These are phyloP conservation scores for Noctilio leporinus DNA, from an alignment of 2,113 vertebrate genomes.

Conservation along the genomic window DNA sequence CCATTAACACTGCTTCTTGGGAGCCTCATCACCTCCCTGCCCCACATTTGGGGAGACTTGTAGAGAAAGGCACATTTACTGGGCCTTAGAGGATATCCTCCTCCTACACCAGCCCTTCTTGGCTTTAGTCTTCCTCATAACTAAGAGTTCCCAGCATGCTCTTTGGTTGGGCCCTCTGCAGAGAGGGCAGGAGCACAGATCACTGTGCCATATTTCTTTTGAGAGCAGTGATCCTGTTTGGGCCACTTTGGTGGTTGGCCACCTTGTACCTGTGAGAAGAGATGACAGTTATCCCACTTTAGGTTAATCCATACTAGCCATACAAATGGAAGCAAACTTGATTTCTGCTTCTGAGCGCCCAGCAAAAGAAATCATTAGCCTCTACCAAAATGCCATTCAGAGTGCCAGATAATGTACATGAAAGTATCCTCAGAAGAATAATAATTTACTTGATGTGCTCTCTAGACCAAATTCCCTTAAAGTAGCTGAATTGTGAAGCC, in stretches of 20 bases:
- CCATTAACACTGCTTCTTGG: neutral
- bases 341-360: neutral
- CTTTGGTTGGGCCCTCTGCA: neutral
- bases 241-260: neutral
- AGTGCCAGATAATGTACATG: neutral
- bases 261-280: neutral
- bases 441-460: neutral
- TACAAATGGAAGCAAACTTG: neutral
- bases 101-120: neutral
- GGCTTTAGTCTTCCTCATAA: neutral
- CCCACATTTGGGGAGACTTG: neutral
- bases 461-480: neutral
- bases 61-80: neutral
- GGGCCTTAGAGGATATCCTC: neutral
- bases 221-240: neutral
- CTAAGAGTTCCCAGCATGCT: neutral
- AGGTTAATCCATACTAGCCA: neutral
- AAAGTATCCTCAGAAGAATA: neutral
- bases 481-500: conserved; percentile 12
- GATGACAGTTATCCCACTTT: neutral
- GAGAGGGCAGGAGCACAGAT: neutral
- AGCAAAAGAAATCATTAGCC: neutral
- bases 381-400: neutral
- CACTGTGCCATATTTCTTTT: neutral
- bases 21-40: neutral